These are phyloP conservation scores for Dendrolimus houi DNA, from an alignment of 2,888 invertebrate genomes.

Conservation along the genomic window DNA sequence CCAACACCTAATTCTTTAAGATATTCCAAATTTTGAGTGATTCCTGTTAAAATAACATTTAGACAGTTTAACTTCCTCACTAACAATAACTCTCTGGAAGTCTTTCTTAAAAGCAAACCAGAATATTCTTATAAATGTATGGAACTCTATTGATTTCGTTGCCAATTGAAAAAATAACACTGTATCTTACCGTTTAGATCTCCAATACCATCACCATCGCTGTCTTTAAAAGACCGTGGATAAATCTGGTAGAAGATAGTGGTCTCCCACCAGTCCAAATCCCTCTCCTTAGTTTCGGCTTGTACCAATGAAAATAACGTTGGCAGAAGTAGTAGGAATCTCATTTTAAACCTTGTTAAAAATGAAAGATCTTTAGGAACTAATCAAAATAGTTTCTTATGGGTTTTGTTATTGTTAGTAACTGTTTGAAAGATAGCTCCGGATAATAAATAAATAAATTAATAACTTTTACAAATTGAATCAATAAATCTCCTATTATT, in stretches of 20 bases:
- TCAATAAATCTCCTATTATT: no score
- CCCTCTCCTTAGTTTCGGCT: constrained; percentile 19
- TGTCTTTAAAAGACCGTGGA: constrained; percentile 87
- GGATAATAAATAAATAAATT: no score
- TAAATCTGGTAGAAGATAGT: constrained; percentile 88
- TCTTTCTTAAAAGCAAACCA: no score
- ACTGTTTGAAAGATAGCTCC: no score
- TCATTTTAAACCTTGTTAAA: constrained; percentile 17
- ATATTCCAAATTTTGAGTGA: constrained; percentile 78
- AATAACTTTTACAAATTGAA: no score
- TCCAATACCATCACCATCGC: constrained; percentile 84
- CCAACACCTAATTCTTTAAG: constrained; percentile 80
- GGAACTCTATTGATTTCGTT: no score
- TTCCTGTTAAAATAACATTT: constrained; percentile 53
- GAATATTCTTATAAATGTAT: no score
- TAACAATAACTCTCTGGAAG: no score
- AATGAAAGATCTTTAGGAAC: no score
- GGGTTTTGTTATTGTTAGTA: no score
- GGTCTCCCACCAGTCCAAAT: constrained; percentile 85
- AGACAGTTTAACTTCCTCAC: no score
- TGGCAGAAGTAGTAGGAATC: constrained; percentile 25
- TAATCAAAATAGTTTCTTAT: no score
- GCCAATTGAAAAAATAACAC: not conserved
- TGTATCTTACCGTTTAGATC: constrained; percentile 68
- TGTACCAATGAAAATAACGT: constrained; percentile 25